Conservation (phyloP, 2,888 invertebrate species). For the Diaprepes abbreviatus region DNA sequence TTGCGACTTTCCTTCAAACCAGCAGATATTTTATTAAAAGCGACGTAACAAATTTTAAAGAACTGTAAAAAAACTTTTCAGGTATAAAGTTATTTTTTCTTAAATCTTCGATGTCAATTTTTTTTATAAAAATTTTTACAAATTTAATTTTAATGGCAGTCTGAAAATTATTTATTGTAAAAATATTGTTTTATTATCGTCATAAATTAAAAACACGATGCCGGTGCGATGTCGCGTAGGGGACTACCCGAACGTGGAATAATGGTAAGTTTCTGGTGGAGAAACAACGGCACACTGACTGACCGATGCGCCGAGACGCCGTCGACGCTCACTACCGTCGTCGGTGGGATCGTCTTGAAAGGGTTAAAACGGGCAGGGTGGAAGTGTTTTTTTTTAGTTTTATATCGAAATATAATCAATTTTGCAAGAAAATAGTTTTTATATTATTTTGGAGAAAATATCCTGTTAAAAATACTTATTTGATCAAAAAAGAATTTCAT, state of each 20-base stretch:
- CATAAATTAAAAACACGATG: background rate
- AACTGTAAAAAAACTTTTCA: background rate
- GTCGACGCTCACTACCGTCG: conserved; percentile 62
- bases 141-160: too few relatives aligned
- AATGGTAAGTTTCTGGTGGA: conserved; percentile 53
- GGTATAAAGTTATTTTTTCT: background rate
- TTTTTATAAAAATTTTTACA: too few relatives aligned
- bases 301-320: conserved; percentile 59
- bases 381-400: too few relatives aligned
- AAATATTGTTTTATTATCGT: too few relatives aligned
- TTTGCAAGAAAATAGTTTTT: too few relatives aligned
- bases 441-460: too few relatives aligned
- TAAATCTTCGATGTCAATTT: too few relatives aligned
- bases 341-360: conserved; percentile 51
- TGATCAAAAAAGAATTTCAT: too few relatives aligned
- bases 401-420: too few relatives aligned
- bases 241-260: conserved; percentile 14
- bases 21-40: background rate
- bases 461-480: too few relatives aligned
- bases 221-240: conserved; percentile 20
- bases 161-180: too few relatives aligned
- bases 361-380: conserved; percentile 2
- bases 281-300: conserved; percentile 66
- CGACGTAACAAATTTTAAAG: background rate
- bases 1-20: background rate